Evolutionary conservation across 2,113 vertebrate species (phyloP), one percentile per base, ranked within the genome.

Genomic region (Columba janthina): DNA sequence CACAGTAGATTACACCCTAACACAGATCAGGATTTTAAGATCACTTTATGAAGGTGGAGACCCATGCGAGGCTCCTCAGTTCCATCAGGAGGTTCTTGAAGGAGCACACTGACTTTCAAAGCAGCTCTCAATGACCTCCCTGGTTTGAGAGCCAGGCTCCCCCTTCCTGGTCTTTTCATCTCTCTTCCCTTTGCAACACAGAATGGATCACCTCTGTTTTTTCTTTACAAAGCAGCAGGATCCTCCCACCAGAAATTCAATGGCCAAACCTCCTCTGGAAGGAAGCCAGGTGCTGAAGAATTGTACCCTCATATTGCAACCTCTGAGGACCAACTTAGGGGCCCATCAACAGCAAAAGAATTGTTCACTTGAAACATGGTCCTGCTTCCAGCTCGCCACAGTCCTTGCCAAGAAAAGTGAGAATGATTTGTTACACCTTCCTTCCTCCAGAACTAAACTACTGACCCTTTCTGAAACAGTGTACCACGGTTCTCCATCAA

Each of bases 391-490:
- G 75, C 67, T 90, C 25, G 3, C 62, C 4, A 7, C 46, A 53
- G n/a, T 86, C 90, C 71, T 86, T 79, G 84, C 92, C 96, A 92
- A 88, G 92, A 93, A 80, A 92, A 94, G 62, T 38, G 40, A 77
- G 79, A 90, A 72, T 40, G 48, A 71, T 78, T 66, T 50, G 53
- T 77, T 72, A 57, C 64, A 88, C 44, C 67, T 92, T 77, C 53
- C 66, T 73, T 65, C 72, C 57, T 71, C 36, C 60, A 78, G 76
- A 79, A 44, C 36, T 10, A 31, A 78, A 36, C 19, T 62, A 56
- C 79, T 60, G 72, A 62, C 48, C 46, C 62, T 79, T 64, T 65
- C 38, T 71, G 89, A 73, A 94, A 76, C 88, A 54, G 51, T 22
- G 31, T 11, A 29, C 28, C 5, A 5, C 24, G 58, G n/a, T 14